Evolutionary conservation across 2,113 vertebrate genomes (phyloP).

Genomic region (Oreotrochilus melanogaster): DNA sequence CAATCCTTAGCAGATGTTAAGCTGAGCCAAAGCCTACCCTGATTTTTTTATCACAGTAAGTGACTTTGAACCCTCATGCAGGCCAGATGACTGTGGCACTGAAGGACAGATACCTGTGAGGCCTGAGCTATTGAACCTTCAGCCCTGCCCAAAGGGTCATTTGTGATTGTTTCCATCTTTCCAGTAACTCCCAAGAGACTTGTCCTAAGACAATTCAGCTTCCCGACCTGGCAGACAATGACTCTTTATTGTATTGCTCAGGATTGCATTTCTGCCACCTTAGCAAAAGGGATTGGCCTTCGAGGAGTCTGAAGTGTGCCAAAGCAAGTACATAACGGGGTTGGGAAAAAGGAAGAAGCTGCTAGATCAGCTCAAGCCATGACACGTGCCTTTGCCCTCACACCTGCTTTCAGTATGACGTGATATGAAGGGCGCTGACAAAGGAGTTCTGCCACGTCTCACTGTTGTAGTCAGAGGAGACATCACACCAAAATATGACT

Average conservation of each 20-base stretch:
- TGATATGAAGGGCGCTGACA: slow-evolving; percentile 28
- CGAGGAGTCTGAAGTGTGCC: neutral
- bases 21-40: neutral
- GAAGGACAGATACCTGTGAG: neutral
- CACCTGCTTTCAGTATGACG: neutral
- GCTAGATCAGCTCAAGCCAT: neutral
- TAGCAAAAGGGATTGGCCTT: neutral
- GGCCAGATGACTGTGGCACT: neutral
- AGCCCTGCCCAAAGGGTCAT: neutral
- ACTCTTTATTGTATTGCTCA: neutral
- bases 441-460: neutral
- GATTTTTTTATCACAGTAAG: neutral
- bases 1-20: neutral
- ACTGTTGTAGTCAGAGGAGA: neutral
- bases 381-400: neutral
- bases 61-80: neutral
- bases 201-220: neutral
- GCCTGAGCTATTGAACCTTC: neutral
- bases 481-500: neutral
- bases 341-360: neutral
- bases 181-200: fast-evolving
- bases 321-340: neutral
- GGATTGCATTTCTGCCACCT: neutral
- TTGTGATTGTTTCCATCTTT: neutral
- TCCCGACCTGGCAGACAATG: neutral